These are phyloP conservation scores for Bombus soroeensis DNA, from an alignment of 1,140 invertebrate genomes.

Conservation along the genomic window DNA sequence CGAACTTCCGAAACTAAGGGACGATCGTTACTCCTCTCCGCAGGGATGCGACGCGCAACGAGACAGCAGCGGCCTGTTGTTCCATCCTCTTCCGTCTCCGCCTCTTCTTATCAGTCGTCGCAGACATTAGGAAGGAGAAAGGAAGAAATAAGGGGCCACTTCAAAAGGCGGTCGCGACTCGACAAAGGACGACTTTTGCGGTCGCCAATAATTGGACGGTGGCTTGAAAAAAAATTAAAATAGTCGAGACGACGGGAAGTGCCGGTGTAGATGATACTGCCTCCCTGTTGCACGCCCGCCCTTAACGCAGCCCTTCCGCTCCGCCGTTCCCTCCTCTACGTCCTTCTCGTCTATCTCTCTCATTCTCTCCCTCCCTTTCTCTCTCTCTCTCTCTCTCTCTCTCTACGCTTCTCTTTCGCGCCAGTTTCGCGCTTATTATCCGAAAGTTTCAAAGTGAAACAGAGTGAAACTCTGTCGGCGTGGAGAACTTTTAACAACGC, in stretches of 20 bases:
- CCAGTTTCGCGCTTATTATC: constrained; percentile 62
- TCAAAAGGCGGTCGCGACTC: constrained; percentile 40
- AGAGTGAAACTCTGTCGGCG: constrained; percentile 55
- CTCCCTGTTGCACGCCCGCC: neutral
- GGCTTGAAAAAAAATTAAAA: constrained; percentile 53
- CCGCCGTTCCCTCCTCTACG: neutral
- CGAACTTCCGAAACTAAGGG: constrained; percentile 51
- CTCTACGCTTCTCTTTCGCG: neutral
- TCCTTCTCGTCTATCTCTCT: neutral
- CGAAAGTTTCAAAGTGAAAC: constrained; percentile 61
- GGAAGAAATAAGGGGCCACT: constrained; percentile 44
- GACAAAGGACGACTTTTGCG: constrained; percentile 43
- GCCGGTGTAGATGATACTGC: constrained; percentile 57
- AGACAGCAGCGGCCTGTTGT: constrained; percentile 1
- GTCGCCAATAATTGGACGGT: constrained; percentile 63
- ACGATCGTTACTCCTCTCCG: constrained; percentile 32
- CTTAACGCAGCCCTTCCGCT: constrained; percentile 30
- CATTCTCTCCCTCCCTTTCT: neutral
- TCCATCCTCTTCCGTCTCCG: neutral
- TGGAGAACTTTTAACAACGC: constrained; percentile 71
- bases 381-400: neutral
- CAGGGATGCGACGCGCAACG: constrained; percentile 5
- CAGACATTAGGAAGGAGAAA: constrained; percentile 34
- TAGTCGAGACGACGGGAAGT: constrained; percentile 58
- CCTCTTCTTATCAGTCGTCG: constrained; percentile 29